Evolutionary conservation across 2,888 invertebrate species (phyloP).

Genomic region (Phengaris alcon): DNA sequence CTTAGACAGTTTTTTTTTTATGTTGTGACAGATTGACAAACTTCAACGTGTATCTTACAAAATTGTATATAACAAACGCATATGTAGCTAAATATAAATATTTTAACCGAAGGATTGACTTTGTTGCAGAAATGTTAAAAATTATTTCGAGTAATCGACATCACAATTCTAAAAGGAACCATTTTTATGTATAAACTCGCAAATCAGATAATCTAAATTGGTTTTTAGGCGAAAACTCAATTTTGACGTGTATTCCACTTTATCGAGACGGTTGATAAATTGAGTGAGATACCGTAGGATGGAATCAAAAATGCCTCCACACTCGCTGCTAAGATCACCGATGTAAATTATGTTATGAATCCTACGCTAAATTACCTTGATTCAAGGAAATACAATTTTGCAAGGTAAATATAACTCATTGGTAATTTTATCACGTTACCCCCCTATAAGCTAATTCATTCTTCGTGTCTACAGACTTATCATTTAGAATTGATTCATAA

Average conservation of each 20-base stretch:
- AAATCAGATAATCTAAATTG: conserved; percentile 77
- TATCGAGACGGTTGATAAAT: conserved; percentile 71
- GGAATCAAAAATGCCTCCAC: conserved; percentile 38
- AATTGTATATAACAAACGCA: too few species aligned
- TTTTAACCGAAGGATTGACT: background rate
- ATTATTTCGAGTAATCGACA: conserved; percentile 28
- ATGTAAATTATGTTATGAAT: conserved; percentile 34
- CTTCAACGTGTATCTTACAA: too few species aligned
- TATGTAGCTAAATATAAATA: too few species aligned
- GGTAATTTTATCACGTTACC: too few species aligned
- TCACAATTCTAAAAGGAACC: conserved; percentile 36
- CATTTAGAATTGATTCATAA: too few species aligned
- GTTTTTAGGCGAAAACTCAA: conserved; percentile 75
- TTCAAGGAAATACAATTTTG: conserved; percentile 32
- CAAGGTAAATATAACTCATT: too few species aligned
- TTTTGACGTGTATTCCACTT: conserved; percentile 73
- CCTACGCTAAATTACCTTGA: conserved; percentile 26
- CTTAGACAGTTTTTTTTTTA: too few species aligned
- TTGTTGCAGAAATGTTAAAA: background rate
- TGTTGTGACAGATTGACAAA: too few species aligned
- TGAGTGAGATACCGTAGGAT: conserved; percentile 59
- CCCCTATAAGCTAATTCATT: too few species aligned
- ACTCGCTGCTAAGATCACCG: conserved; percentile 35
- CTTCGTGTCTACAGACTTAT: too few species aligned
- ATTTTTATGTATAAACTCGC: conserved; percentile 61